Base-by-base conservation (phyloP, 2,113 vertebrate species). In the Gymnogyps californianus region DNA sequence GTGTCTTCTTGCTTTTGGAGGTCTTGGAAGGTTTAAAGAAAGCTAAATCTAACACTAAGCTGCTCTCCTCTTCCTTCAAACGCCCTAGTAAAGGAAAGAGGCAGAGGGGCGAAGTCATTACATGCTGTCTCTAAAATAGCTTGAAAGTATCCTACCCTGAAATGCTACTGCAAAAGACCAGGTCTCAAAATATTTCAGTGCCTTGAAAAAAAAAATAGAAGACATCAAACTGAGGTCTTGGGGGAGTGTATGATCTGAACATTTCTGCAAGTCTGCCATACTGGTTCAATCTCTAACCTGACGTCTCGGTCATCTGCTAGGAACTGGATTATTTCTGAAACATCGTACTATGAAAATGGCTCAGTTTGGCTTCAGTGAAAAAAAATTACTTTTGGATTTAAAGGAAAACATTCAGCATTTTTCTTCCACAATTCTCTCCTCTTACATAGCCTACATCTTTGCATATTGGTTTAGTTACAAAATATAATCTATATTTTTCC, bases 261-360 rank as follows among this genome's bases (percentile, higher is more conserved):
- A 24, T 34, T 90, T 79, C 49, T 76, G 15, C 32, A 46, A 11
- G 36, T 47, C 38, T 92, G 19, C n/a, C 4, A 3, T 32, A 4
- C 4, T 1, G 0, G 7, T 67, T 83, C 19, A n/a, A 12, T 9
- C 32, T 38, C 26, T 70, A 20, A 32, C 16, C 24, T 38, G 19
- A 55, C 3, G 7, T 4, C 14, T 74, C 2, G 4, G 38, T n/a
- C 36, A 36, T 40, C 29, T 87, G 7, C 9, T 84, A 44, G 40
- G 14, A 91, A 70, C 9, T 31, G 25, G 13, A 49, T 84, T 44
- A 16, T 54, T 82, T 82, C 51, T 85, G 65, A 64, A 74, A 31
- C 11, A 12, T 10, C 0, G 0, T 52, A 4, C 54, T 44, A 13
- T 26, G 34, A 61, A 51, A 79, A 36, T 8, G 8, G 7, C 38